These are phyloP conservation scores for Labia minor DNA, from an alignment of 2,888 invertebrate genomes.

Conservation along the genomic window DNA sequence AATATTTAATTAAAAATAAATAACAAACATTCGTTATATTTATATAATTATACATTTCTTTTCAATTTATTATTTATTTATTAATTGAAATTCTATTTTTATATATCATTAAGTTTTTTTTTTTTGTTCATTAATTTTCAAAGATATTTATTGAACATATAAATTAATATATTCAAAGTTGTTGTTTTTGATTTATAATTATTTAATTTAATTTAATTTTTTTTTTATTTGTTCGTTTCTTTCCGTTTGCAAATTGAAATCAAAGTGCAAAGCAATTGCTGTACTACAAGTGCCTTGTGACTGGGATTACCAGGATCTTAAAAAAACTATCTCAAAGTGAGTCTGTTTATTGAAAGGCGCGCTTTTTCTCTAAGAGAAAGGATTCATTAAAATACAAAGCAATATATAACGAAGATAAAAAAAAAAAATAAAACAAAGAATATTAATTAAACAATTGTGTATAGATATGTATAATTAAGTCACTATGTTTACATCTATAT, in stretches of 20 bases:
- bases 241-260: constrained; percentile 13
- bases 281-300: constrained; percentile 27
- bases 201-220: background rate
- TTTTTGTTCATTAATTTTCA: too few relatives aligned
- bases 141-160: too few relatives aligned
- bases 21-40: too few relatives aligned
- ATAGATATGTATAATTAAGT: background rate
- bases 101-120: too few relatives aligned
- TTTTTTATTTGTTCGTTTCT: background rate
- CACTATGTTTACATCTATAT: background rate
- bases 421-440: constrained; percentile 17
- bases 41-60: too few relatives aligned
- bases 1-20: too few relatives aligned
- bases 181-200: too few relatives aligned
- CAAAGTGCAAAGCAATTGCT: constrained; percentile 26
- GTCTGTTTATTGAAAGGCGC: background rate
- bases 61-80: too few relatives aligned
- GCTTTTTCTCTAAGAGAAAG: constrained; percentile 13
- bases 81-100: too few relatives aligned
- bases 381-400: background rate
- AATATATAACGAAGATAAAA: constrained; percentile 19
- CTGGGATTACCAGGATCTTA: constrained; percentile 21
- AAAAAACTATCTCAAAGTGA: constrained; percentile 16
- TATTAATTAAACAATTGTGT: background rate
- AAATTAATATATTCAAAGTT: too few relatives aligned